These are phyloP conservation scores for Nanorana parkeri DNA, from an alignment of 2,113 vertebrate species.

Conservation along the genomic window DNA sequence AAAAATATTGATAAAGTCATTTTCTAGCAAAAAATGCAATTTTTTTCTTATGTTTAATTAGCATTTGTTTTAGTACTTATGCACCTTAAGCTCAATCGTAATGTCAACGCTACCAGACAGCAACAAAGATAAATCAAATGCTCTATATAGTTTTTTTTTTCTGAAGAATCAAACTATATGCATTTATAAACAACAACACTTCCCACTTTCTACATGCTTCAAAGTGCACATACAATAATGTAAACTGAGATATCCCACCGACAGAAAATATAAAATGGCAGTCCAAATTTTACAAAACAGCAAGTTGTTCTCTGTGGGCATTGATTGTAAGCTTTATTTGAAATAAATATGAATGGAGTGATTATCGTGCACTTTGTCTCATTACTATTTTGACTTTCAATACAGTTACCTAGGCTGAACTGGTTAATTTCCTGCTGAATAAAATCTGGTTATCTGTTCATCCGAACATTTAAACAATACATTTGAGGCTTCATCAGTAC, in stretches of 20 bases:
- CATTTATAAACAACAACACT: not conserved
- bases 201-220: not conserved
- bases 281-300: conserved; percentile 34
- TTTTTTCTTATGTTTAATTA: no score
- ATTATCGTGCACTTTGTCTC: not conserved
- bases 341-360: conserved; percentile 15
- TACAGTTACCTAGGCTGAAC: not conserved
- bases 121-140: not conserved
- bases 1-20: no score
- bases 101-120: not conserved
- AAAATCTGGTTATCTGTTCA: conserved; percentile 9
- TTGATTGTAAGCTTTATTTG: conserved; percentile 31
- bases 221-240: conserved; percentile 14
- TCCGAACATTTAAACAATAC: conserved; percentile 19
- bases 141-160: not conserved
- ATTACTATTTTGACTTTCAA: conserved; percentile 3
- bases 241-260: conserved; percentile 9
- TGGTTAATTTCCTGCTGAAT: conserved; percentile 19
- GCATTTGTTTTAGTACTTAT: no score
- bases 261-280: conserved; percentile 17
- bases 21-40: no score
- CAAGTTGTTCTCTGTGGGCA: conserved; percentile 22
- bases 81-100: no score
- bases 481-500: no score
- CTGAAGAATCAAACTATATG: not conserved